Evolutionary conservation across 2,888 invertebrate genomes (phyloP).

Genomic region (Teleiodes luculella): DNA sequence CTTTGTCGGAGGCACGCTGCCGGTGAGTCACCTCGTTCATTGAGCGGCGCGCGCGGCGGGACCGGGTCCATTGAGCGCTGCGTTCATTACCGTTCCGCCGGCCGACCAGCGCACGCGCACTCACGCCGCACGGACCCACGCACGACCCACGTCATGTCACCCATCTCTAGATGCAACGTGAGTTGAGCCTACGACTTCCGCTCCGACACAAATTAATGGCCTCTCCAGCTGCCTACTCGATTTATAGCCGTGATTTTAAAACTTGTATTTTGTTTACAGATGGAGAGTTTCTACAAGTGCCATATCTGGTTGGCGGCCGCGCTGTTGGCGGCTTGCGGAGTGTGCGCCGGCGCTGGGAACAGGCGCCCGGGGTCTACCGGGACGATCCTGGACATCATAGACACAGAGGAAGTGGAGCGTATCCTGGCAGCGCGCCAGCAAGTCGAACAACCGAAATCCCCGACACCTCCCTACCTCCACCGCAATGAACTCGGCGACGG

Average conservation of each 20-base stretch:
- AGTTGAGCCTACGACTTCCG: conserved; percentile 71
- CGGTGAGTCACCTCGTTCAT: conserved; percentile 65
- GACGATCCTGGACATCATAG: conserved; percentile 81
- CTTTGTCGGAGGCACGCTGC: conserved; percentile 68
- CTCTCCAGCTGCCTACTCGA: conserved; percentile 16
- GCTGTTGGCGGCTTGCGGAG: conserved; percentile 57
- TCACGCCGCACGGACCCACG: conserved; percentile 48
- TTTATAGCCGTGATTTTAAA: conserved; percentile 24
- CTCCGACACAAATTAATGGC: conserved; percentile 38
- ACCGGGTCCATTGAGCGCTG: conserved; percentile 70
- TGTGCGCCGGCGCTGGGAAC: conserved; percentile 58
- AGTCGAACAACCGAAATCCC: conserved; percentile 60
- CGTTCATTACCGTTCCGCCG: conserved; percentile 75
- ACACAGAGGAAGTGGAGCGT: conserved; percentile 79
- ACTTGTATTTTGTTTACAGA: conserved; percentile 47
- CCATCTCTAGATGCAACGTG: conserved; percentile 64
- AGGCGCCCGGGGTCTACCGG: conserved; percentile 67
- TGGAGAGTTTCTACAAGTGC: conserved; percentile 64
- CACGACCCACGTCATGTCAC: conserved; percentile 63
- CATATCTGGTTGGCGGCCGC: conserved; percentile 66
- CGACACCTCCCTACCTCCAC: conserved; percentile 68
- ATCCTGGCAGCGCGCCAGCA: conserved; percentile 72
- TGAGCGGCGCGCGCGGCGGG: conserved; percentile 50
- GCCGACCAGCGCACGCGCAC: conserved; percentile 75
- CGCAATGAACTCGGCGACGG: conserved; percentile 80